phyloP scores from a whole-genome alignment of 1,140 invertebrate species.

The Drosophila ambigua region DNA sequence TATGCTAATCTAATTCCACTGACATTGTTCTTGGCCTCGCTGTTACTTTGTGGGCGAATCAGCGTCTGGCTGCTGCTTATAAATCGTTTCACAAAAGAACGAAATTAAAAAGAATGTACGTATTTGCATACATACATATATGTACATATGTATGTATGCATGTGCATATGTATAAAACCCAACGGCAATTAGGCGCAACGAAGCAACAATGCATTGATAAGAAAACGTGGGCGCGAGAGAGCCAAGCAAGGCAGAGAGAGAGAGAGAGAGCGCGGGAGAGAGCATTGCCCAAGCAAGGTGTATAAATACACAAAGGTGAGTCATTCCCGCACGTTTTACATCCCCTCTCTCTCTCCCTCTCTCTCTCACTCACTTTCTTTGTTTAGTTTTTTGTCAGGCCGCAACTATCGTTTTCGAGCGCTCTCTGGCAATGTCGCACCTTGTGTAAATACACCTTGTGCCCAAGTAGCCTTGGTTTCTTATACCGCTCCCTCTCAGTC shows the following conservation, averaged over 20 bases:
- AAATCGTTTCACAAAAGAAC: conserved; percentile 39
- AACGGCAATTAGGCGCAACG: conserved; percentile 41
- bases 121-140: too few relatives aligned
- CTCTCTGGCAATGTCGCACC: neutral
- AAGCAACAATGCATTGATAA: conserved; percentile 52
- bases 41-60: too few relatives aligned
- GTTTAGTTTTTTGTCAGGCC: neutral
- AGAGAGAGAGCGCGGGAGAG: neutral
- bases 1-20: conserved; percentile 41
- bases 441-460: too few relatives aligned
- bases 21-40: conserved; percentile 34
- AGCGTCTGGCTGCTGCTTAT: neutral
- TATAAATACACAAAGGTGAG: too few relatives aligned
- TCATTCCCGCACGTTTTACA: too few relatives aligned
- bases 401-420: too few relatives aligned
- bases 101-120: conserved; percentile 7
- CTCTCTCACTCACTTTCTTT: neutral
- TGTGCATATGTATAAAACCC: neutral
- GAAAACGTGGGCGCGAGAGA: conserved; percentile 11
- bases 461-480: too few relatives aligned
- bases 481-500: neutral
- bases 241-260: conserved; percentile 22
- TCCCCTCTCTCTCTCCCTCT: neutral
- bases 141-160: too few relatives aligned
- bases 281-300: conserved; percentile 1